phyloP scores from a whole-genome alignment of 1,140 invertebrate species.

The Belonocnema kinseyi region DNA sequence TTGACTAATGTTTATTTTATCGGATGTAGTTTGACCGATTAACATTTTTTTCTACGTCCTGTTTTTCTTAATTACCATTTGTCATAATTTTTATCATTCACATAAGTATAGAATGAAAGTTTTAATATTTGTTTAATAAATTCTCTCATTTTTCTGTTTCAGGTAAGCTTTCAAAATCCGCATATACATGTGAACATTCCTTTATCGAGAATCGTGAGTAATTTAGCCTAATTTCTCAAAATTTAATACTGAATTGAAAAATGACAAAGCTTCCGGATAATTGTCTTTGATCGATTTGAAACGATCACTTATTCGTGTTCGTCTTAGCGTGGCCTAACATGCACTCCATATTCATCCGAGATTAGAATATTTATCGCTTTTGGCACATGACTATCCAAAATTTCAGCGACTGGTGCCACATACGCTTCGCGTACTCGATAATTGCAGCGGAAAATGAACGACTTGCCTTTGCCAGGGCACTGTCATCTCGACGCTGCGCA shows the following conservation, averaged over 20 bases:
- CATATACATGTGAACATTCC: background rate
- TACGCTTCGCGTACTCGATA: slow-evolving; percentile 29
- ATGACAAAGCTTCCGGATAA: background rate
- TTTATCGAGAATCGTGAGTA: background rate
- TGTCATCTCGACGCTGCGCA: slow-evolving; percentile 23
- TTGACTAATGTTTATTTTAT: no score
- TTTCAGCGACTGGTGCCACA: slow-evolving; percentile 22
- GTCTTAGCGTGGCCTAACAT: background rate
- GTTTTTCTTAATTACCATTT: no score
- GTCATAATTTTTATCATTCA: no score
- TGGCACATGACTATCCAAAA: slow-evolving; percentile 29
- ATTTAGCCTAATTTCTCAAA: background rate
- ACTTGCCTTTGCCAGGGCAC: slow-evolving; percentile 29
- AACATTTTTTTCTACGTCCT: no score
- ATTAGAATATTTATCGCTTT: slow-evolving; percentile 21
- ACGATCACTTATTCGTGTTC: slow-evolving; percentile 1
- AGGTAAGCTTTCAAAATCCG: slow-evolving; percentile 16
- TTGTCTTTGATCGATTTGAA: slow-evolving; percentile 5
- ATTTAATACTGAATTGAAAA: slow-evolving; percentile 9
- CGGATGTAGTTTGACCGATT: no score
- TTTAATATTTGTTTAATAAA: no score
- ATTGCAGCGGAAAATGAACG: slow-evolving; percentile 30
- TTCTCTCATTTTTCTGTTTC: slow-evolving; percentile 4
- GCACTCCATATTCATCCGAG: background rate
- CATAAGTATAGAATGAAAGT: no score